Base-by-base conservation (phyloP, 2,113 vertebrate species). In the Ceratotherium simum region DNA sequence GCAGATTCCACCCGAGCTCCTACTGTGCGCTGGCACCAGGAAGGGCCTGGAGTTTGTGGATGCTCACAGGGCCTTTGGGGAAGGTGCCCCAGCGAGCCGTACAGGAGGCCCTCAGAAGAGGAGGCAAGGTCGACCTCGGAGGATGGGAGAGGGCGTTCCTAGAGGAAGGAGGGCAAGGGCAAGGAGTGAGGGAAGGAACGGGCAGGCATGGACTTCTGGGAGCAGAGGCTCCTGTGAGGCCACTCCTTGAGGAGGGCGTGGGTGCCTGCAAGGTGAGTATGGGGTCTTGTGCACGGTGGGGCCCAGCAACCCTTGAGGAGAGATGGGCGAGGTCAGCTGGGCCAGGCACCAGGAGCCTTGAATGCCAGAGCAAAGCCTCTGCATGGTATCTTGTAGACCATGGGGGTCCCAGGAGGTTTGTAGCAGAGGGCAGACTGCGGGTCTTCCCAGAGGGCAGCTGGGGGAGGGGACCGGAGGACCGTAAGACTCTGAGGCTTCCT, bases 401-500 rank as follows among this genome's bases (percentile, higher is more conserved):
- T 1, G 39, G 46, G 73, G 13, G 31, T 39, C 36, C 85, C 14
- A 27, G 85, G 46, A 69, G 72, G 46, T 9, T 76, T 75, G 58
- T 33, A 31, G 54, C 73, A 64, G n/a, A 60, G 46, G 64, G 33
- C 48, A 29, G 46, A n/a, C 8, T 12, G 14, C 25, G 62, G 42
- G 17, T 48, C 60, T 56, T 62, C n/a, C 62, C 42, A 21, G 85
- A 36, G 31, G 54, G 64, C 58, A 73, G 79, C n/a, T 18, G 72
- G 46, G 31, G 46, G 2, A 13, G 42, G 64, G 14, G 8, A 6
- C 0, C 0, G 8, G n/a, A 14, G 12, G 29, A 58, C n/a, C 3
- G 5, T 16, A 36, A 21, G 14, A 31, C 67, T 25, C 42, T 16
- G 18, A 2, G 51, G 4, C 67, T 58, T 60, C 42, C 42, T 8